These are phyloP conservation scores for Megathymus violae DNA, from an alignment of 1,140 invertebrate genomes.

Conservation along the genomic window DNA sequence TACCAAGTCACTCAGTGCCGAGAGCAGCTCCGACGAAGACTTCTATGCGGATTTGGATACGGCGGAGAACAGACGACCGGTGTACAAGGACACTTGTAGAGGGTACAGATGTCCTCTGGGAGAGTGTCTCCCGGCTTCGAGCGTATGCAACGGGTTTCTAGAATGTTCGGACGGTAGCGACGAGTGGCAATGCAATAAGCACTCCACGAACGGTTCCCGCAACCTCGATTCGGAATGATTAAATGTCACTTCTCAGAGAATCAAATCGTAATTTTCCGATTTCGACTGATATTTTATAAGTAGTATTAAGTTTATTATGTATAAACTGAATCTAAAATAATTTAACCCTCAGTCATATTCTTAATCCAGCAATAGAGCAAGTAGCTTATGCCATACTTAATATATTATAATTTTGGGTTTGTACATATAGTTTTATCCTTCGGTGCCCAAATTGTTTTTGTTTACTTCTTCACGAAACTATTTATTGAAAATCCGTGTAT, in stretches of 20 bases:
- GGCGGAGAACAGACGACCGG: conserved; percentile 69
- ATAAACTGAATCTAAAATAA: conserved; percentile 11
- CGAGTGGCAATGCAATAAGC: conserved; percentile 83
- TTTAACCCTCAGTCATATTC: conserved; percentile 4
- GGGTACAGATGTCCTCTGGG: conserved; percentile 90
- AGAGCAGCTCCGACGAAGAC: conserved; percentile 65
- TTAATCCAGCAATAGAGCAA: conserved; percentile 15
- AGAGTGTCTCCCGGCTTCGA: conserved; percentile 88
- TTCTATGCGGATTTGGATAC: conserved; percentile 75
- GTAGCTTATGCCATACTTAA: conserved; percentile 51
- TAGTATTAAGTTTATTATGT: conserved; percentile 49
- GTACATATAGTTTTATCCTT: conserved; percentile 67
- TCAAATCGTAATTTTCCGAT: conserved; percentile 40
- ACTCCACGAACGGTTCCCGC: conserved; percentile 48
- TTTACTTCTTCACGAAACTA: conserved; percentile 60
- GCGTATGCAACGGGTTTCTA: conserved; percentile 90
- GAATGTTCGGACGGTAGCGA: conserved; percentile 91
- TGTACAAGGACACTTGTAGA: conserved; percentile 80
- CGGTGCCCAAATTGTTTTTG: conserved; percentile 55
- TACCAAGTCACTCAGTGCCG: conserved; percentile 52
- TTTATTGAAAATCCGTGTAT: conserved; percentile 75
- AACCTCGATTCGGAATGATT: conserved; percentile 57
- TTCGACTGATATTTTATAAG: conserved; percentile 79
- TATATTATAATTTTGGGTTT: conserved; percentile 56
- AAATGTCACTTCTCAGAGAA: not conserved